Evolutionary conservation across 2,888 invertebrate species (phyloP).

Genomic region (Eristalis arbustorum): DNA sequence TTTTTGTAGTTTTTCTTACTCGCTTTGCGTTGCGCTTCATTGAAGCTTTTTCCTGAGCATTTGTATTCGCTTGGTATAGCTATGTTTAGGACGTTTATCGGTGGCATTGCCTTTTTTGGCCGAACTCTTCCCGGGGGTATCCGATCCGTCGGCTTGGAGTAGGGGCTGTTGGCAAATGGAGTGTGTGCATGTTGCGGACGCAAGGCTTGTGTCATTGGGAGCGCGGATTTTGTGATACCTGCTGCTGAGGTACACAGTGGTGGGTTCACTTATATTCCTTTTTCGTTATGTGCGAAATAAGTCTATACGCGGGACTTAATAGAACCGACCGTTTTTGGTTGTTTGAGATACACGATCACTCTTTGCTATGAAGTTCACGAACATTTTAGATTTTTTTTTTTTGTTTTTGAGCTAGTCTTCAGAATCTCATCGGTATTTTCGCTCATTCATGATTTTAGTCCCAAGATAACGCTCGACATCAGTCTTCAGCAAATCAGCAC

Average conservation of each 20-base stretch:
- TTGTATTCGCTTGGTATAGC: conserved; percentile 35
- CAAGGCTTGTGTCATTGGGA: not conserved
- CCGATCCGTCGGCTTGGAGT: conserved; percentile 24
- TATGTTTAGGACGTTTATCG: conserved; percentile 49
- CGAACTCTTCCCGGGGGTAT: conserved; percentile 48
- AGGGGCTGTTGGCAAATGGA: conserved; percentile 45
- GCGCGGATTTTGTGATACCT: conserved; percentile 1
- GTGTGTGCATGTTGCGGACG: conserved; percentile 29
- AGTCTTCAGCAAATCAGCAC: too few relatives aligned
- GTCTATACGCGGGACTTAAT: not conserved
- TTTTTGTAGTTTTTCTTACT: not conserved
- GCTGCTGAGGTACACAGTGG: conserved; percentile 21
- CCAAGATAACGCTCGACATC: too few relatives aligned
- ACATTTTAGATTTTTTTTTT: too few relatives aligned
- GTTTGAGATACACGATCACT: too few relatives aligned
- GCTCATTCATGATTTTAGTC: too few relatives aligned
- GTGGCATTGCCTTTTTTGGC: conserved; percentile 49
- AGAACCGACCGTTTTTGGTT: conserved; percentile 11
- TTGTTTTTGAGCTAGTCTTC: too few relatives aligned
- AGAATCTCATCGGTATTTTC: too few relatives aligned
- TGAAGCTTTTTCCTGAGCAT: conserved; percentile 27
- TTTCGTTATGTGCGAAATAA: not conserved
- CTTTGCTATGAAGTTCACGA: too few relatives aligned
- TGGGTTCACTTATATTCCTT: not conserved
- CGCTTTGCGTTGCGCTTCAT: not conserved